Base-by-base conservation (phyloP, 1,140 invertebrate species). In the Alviniconcha marisindica region DNA sequence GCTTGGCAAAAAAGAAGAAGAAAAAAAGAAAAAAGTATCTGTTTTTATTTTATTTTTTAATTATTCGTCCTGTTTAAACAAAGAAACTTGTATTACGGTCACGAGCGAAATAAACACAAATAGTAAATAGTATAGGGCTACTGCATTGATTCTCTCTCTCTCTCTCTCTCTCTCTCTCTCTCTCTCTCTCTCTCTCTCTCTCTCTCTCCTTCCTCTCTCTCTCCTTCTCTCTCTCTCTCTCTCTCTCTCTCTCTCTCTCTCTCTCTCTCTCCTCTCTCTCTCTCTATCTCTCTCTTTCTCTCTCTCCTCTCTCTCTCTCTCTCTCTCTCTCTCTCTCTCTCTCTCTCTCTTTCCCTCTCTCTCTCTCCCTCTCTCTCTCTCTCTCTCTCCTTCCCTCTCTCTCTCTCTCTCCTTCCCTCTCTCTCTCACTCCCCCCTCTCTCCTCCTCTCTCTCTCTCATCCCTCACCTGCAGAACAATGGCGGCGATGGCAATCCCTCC, bases 381-480 rank as follows among this genome's bases (percentile, higher is more conserved):
- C 28, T 69, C 63, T 36, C 63, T 69, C 28, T 69, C 63, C 36
- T 31, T 69, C 63, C 36, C 63, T 69, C 63, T 69, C 63, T 69
- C 63, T 69, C 63, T 69, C 28, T 69, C 63, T 69, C 63, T 69
- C 28, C 36, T 31, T 36, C 63, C 36, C 63, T 69, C 63, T 69
- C 63, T 69, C 63, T 69, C 31, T 33, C 7, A 31, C 63, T 66
- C 56, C 24, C 56, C 63, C 15, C 63, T 33, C n/a, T 66, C 63
- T 33, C 63, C 33, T 28, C 33, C 63, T 33, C 28, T 66, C 63
- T 66, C 63, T 66, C 15, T 60, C 56, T 60, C 56, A 24, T 7
- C 56, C n/a, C n/a, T 66, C 12, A 80, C 78, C 78, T 80, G 56
- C 15, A 80, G 60, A n/a, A 80, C 24, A n/a, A 40, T 42, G 24